Base-by-base conservation (phyloP, 2,888 invertebrate species). In the Apamea anceps region DNA sequence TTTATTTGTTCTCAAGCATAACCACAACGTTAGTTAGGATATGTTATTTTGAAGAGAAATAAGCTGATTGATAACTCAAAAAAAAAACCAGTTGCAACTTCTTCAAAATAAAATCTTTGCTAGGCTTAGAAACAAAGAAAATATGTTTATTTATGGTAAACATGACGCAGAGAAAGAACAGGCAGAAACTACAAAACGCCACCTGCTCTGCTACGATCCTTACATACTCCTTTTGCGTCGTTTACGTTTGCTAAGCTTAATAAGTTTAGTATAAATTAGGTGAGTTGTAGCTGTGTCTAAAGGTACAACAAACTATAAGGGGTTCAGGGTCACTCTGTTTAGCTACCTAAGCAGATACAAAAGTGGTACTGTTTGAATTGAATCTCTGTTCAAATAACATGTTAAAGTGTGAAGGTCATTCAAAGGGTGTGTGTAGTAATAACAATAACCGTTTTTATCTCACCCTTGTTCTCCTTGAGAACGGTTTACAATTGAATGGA, bases 381-480 rank as follows among this genome's bases (percentile, higher is more conserved):
- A 54, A 51, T 65, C 32, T 66, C 21, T 65, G 37, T 67, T 62
- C 45, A 48, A 72, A 37, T 37, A 68, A 37, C 54, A 82, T 57
- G 37, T 57, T 28, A 73, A 79, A 51, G 77, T 68, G 85, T 72
- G 63, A 85, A 85, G 81, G 82, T 81, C 70, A 42, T 15, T 66
- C 42, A 51, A 63, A 78, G 79, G 63, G 42, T 84, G 63, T 37
- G 45, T 62, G 32, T 60, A 67, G 45, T 54, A 68, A 71, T 57
- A 68, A 79, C 68, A 54, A 78, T 84, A 67, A 67, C 67, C n/a
- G 54, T 10, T 72, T 71, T 37, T 62, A 57, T 63, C 62, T 62
- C 66, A 48, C 45, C 72, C 66, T 28, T 71, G 12, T 25, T 3
- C 28, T 54, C 21, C 13, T 37, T n/a, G 12, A n/a, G 37, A 62